Conservation (phyloP, 1,140 invertebrate genomes). For the Leptinotarsa undecemlineata region DNA sequence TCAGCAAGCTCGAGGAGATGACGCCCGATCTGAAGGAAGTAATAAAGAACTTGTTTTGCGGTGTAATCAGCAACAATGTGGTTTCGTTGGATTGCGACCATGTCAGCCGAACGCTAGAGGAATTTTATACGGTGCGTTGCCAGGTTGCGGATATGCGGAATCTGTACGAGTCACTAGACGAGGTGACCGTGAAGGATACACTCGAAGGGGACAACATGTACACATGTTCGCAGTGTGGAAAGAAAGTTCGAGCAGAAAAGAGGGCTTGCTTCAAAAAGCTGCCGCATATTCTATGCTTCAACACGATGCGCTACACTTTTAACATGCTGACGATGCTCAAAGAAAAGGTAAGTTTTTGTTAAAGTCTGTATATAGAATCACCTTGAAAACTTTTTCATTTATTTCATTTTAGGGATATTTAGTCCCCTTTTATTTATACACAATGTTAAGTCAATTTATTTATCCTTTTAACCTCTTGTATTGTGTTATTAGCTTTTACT, state of each 20-base stretch:
- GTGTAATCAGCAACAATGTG: constrained; percentile 91
- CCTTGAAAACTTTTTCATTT: too few species aligned
- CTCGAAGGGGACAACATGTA: constrained; percentile 97
- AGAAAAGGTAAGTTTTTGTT: constrained; percentile 74
- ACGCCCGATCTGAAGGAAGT: constrained; percentile 86
- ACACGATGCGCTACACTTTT: constrained; percentile 97
- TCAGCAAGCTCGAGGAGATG: constrained; percentile 96
- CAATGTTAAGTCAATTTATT: too few species aligned
- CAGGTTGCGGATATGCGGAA: constrained; percentile 96
- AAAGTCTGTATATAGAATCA: too few species aligned
- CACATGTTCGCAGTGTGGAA: constrained; percentile 92
- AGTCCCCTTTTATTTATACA: too few species aligned
- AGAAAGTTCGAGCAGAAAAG: constrained; percentile 93
- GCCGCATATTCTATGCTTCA: constrained; percentile 92
- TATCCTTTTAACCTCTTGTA: too few species aligned
- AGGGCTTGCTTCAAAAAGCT: constrained; percentile 93
- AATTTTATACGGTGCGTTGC: constrained; percentile 89
- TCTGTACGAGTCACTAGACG: constrained; percentile 91
- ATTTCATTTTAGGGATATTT: too few species aligned
- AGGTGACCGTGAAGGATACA: constrained; percentile 95
- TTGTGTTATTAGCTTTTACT: too few species aligned
- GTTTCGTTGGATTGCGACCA: constrained; percentile 93
- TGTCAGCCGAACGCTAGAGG: constrained; percentile 90
- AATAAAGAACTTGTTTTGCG: constrained; percentile 90
- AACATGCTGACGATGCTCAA: constrained; percentile 98